These are phyloP conservation scores for Zaprionus ghesquierei DNA, from an alignment of 1,140 invertebrate genomes.

Conservation along the genomic window DNA sequence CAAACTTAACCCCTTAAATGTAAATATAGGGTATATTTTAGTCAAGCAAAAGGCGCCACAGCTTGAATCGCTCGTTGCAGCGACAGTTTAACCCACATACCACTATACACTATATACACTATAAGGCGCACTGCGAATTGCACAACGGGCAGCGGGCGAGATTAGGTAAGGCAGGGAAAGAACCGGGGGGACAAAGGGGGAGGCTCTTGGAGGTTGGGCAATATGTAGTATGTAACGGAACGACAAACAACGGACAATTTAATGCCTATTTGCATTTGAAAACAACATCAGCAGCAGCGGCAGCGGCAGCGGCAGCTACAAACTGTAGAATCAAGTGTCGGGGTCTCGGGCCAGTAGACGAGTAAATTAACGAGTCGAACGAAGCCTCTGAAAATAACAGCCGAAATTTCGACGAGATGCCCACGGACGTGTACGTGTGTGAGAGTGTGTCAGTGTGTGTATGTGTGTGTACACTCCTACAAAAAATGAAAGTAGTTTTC, in stretches of 20 bases:
- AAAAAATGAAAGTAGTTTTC: neutral
- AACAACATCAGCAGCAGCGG: slow-evolving; percentile 38
- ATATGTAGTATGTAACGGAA: slow-evolving; percentile 75
- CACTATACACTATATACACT: too few species aligned
- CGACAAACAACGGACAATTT: slow-evolving; percentile 74
- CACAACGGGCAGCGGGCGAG: slow-evolving; percentile 46
- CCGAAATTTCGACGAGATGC: neutral
- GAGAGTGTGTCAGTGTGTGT: neutral
- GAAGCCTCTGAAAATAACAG: neutral
- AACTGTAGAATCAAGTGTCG: slow-evolving; percentile 73
- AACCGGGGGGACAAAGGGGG: neutral
- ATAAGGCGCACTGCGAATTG: slow-evolving; percentile 42
- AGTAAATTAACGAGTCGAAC: slow-evolving; percentile 58
- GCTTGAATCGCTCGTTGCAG: slow-evolving; percentile 38
- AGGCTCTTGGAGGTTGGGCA: slow-evolving; percentile 26
- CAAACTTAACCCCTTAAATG: too few species aligned
- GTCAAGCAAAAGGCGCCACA: neutral
- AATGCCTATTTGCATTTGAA: slow-evolving; percentile 75
- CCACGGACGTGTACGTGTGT: neutral
- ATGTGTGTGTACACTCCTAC: slow-evolving; percentile 2
- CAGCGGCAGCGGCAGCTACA: slow-evolving; percentile 15
- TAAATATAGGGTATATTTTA: neutral
- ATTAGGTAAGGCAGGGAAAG: neutral
- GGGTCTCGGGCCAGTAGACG: slow-evolving; percentile 52
- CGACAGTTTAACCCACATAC: slow-evolving; percentile 71